Base-by-base conservation (phyloP, 2,797 vertebrate genomes). In the Spondyliosoma cantharus region DNA sequence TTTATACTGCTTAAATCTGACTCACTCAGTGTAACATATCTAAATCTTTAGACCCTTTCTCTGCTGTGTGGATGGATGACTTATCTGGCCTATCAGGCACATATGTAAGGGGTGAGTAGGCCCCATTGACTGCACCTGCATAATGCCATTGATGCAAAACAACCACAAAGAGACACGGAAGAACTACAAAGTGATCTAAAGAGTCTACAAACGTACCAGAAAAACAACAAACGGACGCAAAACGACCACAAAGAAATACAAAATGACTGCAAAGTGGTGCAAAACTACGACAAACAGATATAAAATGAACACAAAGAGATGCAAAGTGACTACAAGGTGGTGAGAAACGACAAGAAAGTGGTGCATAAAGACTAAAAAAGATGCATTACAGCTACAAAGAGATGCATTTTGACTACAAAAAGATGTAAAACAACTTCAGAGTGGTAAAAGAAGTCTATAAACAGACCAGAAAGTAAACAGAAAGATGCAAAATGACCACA, bases 31-130 rank as follows among this genome's bases (percentile, higher is more conserved):
- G 8, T n/a, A 62, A 63, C 46, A 4, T n/a, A 27, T 37, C 15
- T n/a, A 43, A 48, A 54, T 64, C 17, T 76, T 50, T 49, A 70
- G 42, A 69, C 70, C 13, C 11, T 48, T 48, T 19, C 53, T 61
- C 50, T 54, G 32, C n/a, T 80, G 54, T 24, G 29, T 15, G 11
- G 22, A 61, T 61, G 12, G 22, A 63, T 50, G 52, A 71, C 15
- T 57, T n/a, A n/a, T 49, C 12, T 13, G 19, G n/a, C 20, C 25
- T 49, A 50, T 46, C 46, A 27, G 57, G 19, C 17, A 58, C 19
- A 63, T 5, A 1, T 13, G 20, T 37, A 20, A 5, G 12, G 24
- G 3, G 16, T 32, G 8, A 12, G 43, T 19, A 3, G 20, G 9
- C 5, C 27, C 9, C 14, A 8, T 9, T 15, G 49, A 45, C 42